Base-by-base conservation (phyloP, 2,888 invertebrate genomes). In the Dusona sp. region DNA sequence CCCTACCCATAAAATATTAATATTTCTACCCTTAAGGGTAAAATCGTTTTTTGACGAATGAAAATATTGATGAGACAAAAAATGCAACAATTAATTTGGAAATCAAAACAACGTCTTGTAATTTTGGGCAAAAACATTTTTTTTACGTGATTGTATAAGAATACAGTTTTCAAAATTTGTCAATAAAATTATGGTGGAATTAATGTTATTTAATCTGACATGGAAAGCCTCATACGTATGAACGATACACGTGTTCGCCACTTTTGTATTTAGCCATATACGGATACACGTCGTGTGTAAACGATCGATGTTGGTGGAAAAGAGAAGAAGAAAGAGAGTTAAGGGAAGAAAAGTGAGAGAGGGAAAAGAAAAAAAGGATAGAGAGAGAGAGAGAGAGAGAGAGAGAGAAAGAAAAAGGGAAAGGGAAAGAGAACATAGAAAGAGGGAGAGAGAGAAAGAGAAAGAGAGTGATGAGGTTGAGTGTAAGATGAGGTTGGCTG, bases 221-320 rank as follows among this genome's bases (percentile, higher is more conserved):
- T 2, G 29, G 8, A 25, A 70, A 48, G 29, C 29, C 42, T 70
- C 70, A 70, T 29, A 70, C 45, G 38, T 22, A 42, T 22, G 25
- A 70, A 22, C 29, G 38, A 70, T 48, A 70, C 48, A 48, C 45
- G 16, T 29, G 45, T 25, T 19, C 19, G 19, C 22, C 25, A 74
- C 64, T 83, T 61, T 42, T 48, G 36, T 33, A 36, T 80, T 51
- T 70, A 78, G 16, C 29, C 13, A 19, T 22, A n/a, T 38, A 38
- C 36, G 72, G 11, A 73, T 51, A 73, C 54, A 36, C 36, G 70
- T 77, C 57, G 64, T 25, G 22, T 64, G 74, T 75, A 70, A 83
- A 84, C 79, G 79, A 75, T 85, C 82, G 85, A 85, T 83, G 85
- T 67, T 45, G 70, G 51, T 75, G 36, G 42, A 33, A 68, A 68